Percentiles rank a stretch among this genome's conserved stretches.
Conservation (phyloP, 2,888 invertebrate genomes). For the Nineta flava region DNA sequence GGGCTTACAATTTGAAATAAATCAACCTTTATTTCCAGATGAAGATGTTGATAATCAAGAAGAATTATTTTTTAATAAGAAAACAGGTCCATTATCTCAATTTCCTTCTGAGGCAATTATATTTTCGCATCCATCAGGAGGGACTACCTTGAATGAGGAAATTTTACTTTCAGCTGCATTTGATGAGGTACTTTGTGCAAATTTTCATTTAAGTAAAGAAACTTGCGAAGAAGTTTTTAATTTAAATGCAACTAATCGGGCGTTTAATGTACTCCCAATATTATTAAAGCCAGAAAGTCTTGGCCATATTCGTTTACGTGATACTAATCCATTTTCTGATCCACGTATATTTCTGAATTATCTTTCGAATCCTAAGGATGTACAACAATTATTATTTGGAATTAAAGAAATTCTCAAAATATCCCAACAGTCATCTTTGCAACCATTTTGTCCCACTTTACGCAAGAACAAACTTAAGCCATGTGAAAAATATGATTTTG, state of each 20-base stretch:
- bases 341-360: constrained; percentile 71
- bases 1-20: constrained; percentile 40
- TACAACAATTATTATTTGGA: constrained; percentile 41
- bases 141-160: constrained; percentile 50
- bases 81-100: constrained; percentile 41
- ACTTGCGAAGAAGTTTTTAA: too few relatives aligned
- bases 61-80: constrained; percentile 15
- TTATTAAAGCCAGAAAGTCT: constrained; percentile 58
- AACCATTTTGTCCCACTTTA: constrained; percentile 35
- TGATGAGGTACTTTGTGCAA: constrained; percentile 40
- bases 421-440: constrained; percentile 39
- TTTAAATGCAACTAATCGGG: constrained; percentile 14
- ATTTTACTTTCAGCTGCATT: constrained; percentile 36
- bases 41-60: constrained; percentile 22
- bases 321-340: constrained; percentile 54
- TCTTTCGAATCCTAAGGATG: constrained; percentile 47
- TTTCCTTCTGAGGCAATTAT: constrained; percentile 36
- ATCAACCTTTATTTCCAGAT: constrained; percentile 29
- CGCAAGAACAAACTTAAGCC: constrained; percentile 40
- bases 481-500: constrained; percentile 34
- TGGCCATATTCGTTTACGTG: constrained; percentile 50
- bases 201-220: constrained; percentile 19
- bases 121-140: constrained; percentile 43
- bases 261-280: constrained; percentile 34
- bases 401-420: constrained; percentile 40